These are phyloP conservation scores for Halichondria panicea DNA, from an alignment of 37 sponge, comb jelly and placozoan genomes.

Conservation along the genomic window DNA sequence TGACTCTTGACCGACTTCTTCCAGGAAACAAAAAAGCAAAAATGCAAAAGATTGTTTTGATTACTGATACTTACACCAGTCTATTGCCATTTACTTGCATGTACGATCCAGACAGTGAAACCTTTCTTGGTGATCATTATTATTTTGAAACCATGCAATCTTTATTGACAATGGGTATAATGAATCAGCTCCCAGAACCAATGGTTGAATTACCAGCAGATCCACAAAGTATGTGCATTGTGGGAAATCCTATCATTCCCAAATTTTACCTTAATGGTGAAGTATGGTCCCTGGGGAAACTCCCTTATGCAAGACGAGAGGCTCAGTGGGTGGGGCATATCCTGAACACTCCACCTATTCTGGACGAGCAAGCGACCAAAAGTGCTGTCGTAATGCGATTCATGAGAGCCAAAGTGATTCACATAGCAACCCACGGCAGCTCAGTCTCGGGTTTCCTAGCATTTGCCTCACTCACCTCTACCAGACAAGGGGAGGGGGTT, in stretches of 20 bases:
- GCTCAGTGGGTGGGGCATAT: slow-evolving; percentile 38
- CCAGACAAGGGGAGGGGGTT: background rate
- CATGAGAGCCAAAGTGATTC: slow-evolving; percentile 47
- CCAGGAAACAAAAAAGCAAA: background rate
- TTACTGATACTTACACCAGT: slow-evolving; percentile 54
- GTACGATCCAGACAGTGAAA: slow-evolving; percentile 4
- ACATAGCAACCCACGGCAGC: slow-evolving; percentile 61
- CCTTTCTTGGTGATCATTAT: slow-evolving; percentile 47
- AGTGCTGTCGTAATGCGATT: slow-evolving; percentile 25
- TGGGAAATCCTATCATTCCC: slow-evolving; percentile 61
- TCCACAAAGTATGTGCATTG: slow-evolving; percentile 6
- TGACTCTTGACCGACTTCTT: background rate
- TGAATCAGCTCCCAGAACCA: slow-evolving; percentile 21
- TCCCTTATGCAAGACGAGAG: slow-evolving; percentile 47
- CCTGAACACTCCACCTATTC: slow-evolving; percentile 33
- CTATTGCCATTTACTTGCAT: slow-evolving; percentile 49
- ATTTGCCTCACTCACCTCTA: slow-evolving; percentile 10
- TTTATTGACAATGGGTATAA: slow-evolving; percentile 52
- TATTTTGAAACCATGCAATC: slow-evolving; percentile 42
- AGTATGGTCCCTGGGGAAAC: slow-evolving; percentile 31
- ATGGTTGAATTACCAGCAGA: slow-evolving; percentile 13
- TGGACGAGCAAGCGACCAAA: slow-evolving; percentile 54
- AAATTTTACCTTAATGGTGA: slow-evolving; percentile 20
- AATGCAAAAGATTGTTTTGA: slow-evolving; percentile 20
- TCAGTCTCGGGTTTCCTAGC: slow-evolving; percentile 50